Base-by-base conservation (phyloP, 2,797 vertebrate genomes). In the Argya squamiceps region DNA sequence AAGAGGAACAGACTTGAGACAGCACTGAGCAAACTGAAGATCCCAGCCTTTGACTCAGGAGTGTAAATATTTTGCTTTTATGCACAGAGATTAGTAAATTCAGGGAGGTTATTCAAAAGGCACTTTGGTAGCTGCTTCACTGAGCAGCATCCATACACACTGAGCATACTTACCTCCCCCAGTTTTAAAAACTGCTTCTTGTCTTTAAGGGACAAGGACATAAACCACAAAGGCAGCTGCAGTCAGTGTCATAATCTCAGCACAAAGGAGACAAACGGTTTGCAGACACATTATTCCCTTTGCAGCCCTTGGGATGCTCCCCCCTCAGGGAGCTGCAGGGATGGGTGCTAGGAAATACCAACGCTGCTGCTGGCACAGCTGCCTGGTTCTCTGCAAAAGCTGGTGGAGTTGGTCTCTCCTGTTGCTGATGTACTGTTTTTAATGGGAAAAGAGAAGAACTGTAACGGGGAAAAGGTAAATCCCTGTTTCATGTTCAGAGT, bases 41-140 rank as follows among this genome's bases (percentile, higher is more conserved):
- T 70, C 70, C 80, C 83, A 93, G 90, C 56, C 90, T 94, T 93
- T 91, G 90, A 94, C 90, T 96, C 56, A n/a, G 67, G 59, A 95
- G 88, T 82, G 90, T 80, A 96, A 97, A 97, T 95, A 96, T 92
- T 94, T 96, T 87, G 70, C 86, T 83, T 82, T 93, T 94, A 87
- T 82, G 85, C 89, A 39, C 22, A 92, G 83, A 93, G 90, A 89
- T 96, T 94, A 96, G 88, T 82, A 95, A 93, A 96, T 87, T 63
- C 92, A 79, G 74, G 70, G 83, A n/a, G 21, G 0, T 94, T 92
- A 96, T 92, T 96, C 88, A 89, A 92, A 94, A 93, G 9, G 24
- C 86, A 93, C 19, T 87, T 95, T 84, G 77, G 92, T 94, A 73
- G 84, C 88, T 91, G 93, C 74, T 84, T 92, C 50, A 34, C 52